Evolutionary conservation across 2,113 vertebrate genomes (phyloP).

Genomic region (Eublepharis macularius): DNA sequence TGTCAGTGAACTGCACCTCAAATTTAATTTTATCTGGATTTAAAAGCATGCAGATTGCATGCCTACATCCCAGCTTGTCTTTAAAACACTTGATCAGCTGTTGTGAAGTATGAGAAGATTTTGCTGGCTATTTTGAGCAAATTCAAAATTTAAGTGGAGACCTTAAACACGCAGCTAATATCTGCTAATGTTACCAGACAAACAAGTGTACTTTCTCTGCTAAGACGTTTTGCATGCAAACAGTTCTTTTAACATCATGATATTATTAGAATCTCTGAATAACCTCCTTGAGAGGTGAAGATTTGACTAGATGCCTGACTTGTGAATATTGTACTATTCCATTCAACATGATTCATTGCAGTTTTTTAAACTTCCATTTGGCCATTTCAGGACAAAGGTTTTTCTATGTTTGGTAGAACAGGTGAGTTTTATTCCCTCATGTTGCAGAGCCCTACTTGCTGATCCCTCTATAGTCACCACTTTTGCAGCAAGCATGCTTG

Average conservation of each 20-base stretch:
- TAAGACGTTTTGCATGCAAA: not conserved
- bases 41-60: not conserved
- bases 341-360: not conserved
- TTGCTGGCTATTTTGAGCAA: not conserved
- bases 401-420: conserved; percentile 9
- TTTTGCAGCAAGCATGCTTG: no score
- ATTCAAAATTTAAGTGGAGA: not conserved
- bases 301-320: not conserved
- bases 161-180: not conserved
- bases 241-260: not conserved
- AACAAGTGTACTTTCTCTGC: not conserved
- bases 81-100: not conserved
- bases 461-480: no score
- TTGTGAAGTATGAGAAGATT: not conserved
- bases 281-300: not conserved
- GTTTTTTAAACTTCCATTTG: not conserved
- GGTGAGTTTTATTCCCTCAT: no score
- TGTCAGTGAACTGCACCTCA: no score
- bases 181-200: not conserved
- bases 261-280: not conserved
- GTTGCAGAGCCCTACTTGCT: no score
- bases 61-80: not conserved
- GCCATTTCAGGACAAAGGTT: not conserved
- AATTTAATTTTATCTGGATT: no score
- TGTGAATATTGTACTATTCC: not conserved